A percentile compares a stretch with the other conserved stretches of the same genome.
phyloP scores from a whole-genome alignment of 1,140 invertebrate genomes.

The Prorops nasuta region DNA sequence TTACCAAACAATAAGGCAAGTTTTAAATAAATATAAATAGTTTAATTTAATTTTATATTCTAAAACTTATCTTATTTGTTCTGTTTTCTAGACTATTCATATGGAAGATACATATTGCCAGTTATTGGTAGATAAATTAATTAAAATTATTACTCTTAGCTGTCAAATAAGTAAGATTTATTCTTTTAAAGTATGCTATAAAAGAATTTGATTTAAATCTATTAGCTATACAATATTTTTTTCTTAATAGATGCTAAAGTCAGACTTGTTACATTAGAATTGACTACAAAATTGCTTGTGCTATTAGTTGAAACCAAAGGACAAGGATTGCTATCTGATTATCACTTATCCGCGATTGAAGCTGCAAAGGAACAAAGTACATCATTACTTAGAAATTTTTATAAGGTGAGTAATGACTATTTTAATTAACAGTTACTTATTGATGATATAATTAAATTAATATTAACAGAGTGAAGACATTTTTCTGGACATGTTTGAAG shows the following conservation, averaged over 20 bases:
- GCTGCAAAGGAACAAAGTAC: slow-evolving; percentile 83
- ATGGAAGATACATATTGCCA: slow-evolving; percentile 72
- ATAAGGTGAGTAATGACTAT: slow-evolving; percentile 65
- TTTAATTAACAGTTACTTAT: slow-evolving; percentile 4
- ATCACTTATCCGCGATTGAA: slow-evolving; percentile 66
- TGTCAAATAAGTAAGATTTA: slow-evolving; percentile 73
- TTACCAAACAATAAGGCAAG: slow-evolving; percentile 91
- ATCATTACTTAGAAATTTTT: slow-evolving; percentile 84
- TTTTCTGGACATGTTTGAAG: slow-evolving; percentile 98
- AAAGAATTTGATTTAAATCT: slow-evolving; percentile 12
- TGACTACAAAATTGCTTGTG: slow-evolving; percentile 77
- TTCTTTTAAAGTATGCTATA: no score
- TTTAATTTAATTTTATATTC: slow-evolving; percentile 7
- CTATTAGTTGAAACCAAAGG: slow-evolving; percentile 58
- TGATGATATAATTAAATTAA: slow-evolving; percentile 12
- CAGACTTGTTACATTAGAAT: slow-evolving; percentile 87
- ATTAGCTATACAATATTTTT: slow-evolving; percentile 11
- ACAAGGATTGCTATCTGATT: slow-evolving; percentile 54
- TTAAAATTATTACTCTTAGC: slow-evolving; percentile 76
- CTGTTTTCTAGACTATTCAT: slow-evolving; percentile 66
- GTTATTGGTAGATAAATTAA: slow-evolving; percentile 73
- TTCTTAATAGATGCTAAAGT: slow-evolving; percentile 69
- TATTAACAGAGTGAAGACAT: slow-evolving; percentile 85
- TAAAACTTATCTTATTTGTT: slow-evolving; percentile 6
- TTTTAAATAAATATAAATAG: background rate